Evolutionary conservation across 2,888 invertebrate genomes (phyloP), one percentile per base, ranked within the genome.

Genomic region (Ochropleura plecta): DNA sequence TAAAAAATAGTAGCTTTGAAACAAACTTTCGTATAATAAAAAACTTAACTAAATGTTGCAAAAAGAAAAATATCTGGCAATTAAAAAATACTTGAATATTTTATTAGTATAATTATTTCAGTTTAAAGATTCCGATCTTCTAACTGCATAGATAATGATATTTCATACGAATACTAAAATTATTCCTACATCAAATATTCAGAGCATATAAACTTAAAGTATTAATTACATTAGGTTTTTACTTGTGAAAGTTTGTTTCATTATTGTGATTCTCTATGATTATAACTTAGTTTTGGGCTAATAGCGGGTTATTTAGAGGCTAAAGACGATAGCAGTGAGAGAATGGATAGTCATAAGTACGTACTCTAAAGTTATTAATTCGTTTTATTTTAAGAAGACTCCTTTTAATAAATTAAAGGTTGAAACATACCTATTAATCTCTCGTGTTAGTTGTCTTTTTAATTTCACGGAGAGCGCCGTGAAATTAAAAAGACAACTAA

Each of bases 141-240:
- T 55, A 69, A 62, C 65, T 68, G 49, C 49, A 30, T 67, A n/a
- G n/a, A n/a, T n/a, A 68, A 80, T 66, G 6, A 69, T 46, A 81
- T 84, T 83, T 80, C 84, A 66, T 51, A 73, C 30, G 30, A 73
- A 73, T 60, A 60, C 8, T 59, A 60, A 16, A 79, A 62, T 53
- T 57, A 44, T 72, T 48, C 40, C 10, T 51, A 55, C 49, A 67
- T 78, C 44, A 80, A 69, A 57, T 62, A 84, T 84, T 84, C 62
- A 84, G 81, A 84, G 81, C 81, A 80, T 80, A 83, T 66, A 66
- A 57, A 59, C n/a, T 14, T 42, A 69, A 81, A 51, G 69, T 63
- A 53, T 59, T 69, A 46, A 79, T 81, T 79, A 79, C 57, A 62
- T 73, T 55, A 63, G 12, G 18, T 69, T 73, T 65, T 44, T 62